Evolutionary conservation across 2,113 vertebrate species (phyloP).

Genomic region (Cyanistes caeruleus): DNA sequence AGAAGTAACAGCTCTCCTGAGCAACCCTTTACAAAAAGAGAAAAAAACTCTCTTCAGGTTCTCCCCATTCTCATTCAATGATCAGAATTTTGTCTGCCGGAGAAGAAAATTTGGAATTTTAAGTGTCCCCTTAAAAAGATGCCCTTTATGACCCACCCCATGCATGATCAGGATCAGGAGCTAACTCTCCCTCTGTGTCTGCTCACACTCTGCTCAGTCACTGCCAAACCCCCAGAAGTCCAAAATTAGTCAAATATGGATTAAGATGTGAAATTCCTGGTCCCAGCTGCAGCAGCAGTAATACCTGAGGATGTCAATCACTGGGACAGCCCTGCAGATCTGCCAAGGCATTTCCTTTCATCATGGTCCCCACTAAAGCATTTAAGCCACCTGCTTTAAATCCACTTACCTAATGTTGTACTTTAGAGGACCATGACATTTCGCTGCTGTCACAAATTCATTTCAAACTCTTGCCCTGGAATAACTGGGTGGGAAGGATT

Average conservation of each 20-base stretch:
- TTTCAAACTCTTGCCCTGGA: not conserved
- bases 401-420: not conserved
- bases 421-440: not conserved
- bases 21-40: not conserved
- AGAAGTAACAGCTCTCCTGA: not conserved
- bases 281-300: not conserved
- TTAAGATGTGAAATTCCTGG: not conserved
- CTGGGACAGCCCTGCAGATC: not conserved
- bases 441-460: not conserved
- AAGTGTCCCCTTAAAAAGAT: not conserved
- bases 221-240: not conserved
- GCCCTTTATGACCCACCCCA: not conserved
- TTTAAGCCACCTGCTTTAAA: slow-evolving; percentile 34
- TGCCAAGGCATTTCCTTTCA: slow-evolving; percentile 27
- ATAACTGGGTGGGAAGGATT: not conserved
- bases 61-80: not conserved
- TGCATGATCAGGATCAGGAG: not conserved
- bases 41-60: not conserved
- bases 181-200: not conserved
- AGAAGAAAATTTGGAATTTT: not conserved
- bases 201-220: not conserved
- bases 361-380: not conserved
- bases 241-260: not conserved
- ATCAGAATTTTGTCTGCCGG: not conserved
- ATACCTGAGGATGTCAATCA: not conserved